Base-by-base conservation (phyloP, 2,113 vertebrate species). In the Octodon degus region DNA sequence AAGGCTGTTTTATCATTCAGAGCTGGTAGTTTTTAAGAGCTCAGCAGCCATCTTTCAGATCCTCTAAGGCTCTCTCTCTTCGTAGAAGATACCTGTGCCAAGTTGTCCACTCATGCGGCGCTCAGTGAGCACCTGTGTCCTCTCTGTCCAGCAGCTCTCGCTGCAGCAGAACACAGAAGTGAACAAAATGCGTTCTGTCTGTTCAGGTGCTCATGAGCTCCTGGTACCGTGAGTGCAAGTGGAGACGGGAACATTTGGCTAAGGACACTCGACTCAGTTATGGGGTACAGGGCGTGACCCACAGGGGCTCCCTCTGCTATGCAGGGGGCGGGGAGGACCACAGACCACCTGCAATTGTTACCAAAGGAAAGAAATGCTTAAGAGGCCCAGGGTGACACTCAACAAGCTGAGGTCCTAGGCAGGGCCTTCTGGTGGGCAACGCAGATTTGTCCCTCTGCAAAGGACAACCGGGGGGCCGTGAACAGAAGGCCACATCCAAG, bases 21-120 rank as follows among this genome's bases (percentile, higher is more conserved):
- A 92, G 34, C 37, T 94, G 63, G 91, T 92, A 55, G n/a, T 86
- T 90, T 97, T 93, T 86, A 67, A 70, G 84, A 77, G 77, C 60
- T 68, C 70, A 93, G 60, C 62, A 70, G 55, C n/a, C 22, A 70
- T 96, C 55, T 94, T 96, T 84, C 65, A 82, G 43, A 25, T 82
- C 58, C 63, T 91, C 58, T 72, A 91, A 58, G 19, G 43, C 34
- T 86, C 63, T 3, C 65, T 37, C 9, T 92, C 96, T 90, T 62
- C 13, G 79, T 43, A 60, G 79, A 12, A 90, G 63, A 58, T 62
- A 89, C 70, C 80, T 81, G 14, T 90, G 94, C 67, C 32, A 90
- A 58, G 20, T 77, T 24, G 82, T 86, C 40, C 90, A 19, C 77
- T 92, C 53, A 86, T 83, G 89, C 70, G 81, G n/a, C 74, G 47